Conservation (phyloP, 2,797 vertebrate species). For the Potorous gilbertii region DNA sequence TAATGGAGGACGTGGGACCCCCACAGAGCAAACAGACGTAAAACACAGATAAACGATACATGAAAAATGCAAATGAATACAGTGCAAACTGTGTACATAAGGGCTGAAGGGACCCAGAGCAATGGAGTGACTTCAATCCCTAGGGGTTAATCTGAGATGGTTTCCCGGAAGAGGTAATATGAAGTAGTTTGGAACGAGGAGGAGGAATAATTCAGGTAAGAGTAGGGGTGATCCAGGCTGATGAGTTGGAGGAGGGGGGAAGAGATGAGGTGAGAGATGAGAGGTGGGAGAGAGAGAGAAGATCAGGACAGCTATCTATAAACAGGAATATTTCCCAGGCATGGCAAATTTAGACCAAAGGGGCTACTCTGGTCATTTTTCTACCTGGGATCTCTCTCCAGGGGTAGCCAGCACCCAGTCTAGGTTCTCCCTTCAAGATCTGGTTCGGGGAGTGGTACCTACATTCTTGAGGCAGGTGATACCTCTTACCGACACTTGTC, state of each 20-base stretch:
- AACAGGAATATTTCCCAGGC: neutral
- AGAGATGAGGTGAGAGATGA: neutral
- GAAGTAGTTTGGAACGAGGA: neutral
- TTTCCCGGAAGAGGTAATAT: neutral
- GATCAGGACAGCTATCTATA: neutral
- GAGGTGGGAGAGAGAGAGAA: neutral
- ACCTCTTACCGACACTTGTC: neutral
- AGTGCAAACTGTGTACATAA: neutral
- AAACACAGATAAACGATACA: neutral
- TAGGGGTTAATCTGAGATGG: neutral
- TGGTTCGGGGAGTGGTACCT: neutral
- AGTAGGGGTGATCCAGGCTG: neutral
- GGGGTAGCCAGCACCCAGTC: neutral
- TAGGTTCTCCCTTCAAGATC: neutral
- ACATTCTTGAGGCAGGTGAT: neutral
- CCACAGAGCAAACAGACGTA: neutral
- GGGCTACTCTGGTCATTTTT: neutral
- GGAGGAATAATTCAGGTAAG: neutral
- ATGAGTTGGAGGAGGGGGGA: neutral
- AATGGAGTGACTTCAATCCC: rapidly evolving
- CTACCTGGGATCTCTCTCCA: neutral
- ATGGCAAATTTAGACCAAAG: neutral
- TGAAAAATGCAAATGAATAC: neutral
- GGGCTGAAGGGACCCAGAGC: neutral
- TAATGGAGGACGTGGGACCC: neutral